These are phyloP conservation scores for Zaprionus gabonicus DNA, from an alignment of 1,140 invertebrate genomes.

Conservation along the genomic window DNA sequence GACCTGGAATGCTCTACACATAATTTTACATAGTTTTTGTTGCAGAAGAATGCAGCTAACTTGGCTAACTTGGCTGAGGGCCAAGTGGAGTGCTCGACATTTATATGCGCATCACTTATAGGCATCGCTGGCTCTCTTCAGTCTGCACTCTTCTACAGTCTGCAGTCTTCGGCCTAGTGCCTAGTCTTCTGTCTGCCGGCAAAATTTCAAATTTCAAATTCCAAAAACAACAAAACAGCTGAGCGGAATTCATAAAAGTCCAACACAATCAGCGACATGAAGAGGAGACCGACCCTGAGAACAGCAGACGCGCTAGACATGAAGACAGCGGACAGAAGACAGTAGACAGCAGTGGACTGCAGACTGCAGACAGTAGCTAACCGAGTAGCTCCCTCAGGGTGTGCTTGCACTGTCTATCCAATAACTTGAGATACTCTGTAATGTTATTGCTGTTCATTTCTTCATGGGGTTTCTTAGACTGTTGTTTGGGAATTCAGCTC, in stretches of 20 bases:
- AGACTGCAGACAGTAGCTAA: slow-evolving; percentile 10
- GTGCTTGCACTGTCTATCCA: background rate
- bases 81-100: slow-evolving; percentile 73
- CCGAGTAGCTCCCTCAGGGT: slow-evolving; percentile 14
- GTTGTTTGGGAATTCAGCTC: background rate
- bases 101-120: slow-evolving; percentile 81
- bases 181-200: slow-evolving; percentile 11
- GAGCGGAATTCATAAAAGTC: slow-evolving; percentile 78
- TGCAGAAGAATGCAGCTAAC: slow-evolving; percentile 55
- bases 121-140: slow-evolving; percentile 8
- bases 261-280: slow-evolving; percentile 19
- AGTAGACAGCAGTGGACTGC: background rate
- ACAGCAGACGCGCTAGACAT: slow-evolving; percentile 10
- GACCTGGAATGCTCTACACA: slow-evolving; percentile 67
- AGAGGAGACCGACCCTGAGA: slow-evolving; percentile 21
- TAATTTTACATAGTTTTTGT: slow-evolving; percentile 82
- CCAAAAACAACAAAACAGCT: slow-evolving; percentile 51
- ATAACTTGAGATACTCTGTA: slow-evolving; percentile 33
- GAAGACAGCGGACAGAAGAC: background rate
- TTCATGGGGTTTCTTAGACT: no score
- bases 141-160: slow-evolving; percentile 8
- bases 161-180: slow-evolving; percentile 7
- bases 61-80: slow-evolving; percentile 52
- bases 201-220: slow-evolving; percentile 49
- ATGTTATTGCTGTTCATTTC: background rate